Evolutionary conservation across 2,113 vertebrate species (phyloP).

Genomic region (Eupsittula cactorum): DNA sequence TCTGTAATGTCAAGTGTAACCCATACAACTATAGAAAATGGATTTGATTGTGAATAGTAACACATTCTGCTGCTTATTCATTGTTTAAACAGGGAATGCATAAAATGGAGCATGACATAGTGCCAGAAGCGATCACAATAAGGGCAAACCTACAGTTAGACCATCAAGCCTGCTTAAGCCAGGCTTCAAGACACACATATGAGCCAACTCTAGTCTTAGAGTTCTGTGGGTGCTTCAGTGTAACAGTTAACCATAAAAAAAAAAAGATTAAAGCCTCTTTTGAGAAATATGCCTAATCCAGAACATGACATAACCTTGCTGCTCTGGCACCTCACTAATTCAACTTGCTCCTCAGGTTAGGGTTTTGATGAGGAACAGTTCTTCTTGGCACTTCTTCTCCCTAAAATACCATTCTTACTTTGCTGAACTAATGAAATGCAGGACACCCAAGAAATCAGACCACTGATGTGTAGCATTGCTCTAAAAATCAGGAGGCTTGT

Average conservation of each 20-base stretch:
- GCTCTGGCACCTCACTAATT: background rate
- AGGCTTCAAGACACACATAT: fast-evolving
- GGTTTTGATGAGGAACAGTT: background rate
- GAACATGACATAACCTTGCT: background rate
- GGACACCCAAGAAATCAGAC: background rate
- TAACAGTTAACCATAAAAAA: background rate
- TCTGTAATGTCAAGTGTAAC: background rate
- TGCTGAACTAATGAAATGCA: background rate
- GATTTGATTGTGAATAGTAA: background rate
- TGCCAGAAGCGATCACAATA: background rate
- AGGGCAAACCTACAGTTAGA: background rate
- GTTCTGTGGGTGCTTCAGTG: background rate
- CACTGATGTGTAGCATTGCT: background rate
- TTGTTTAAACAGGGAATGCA: background rate
- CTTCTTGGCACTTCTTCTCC: background rate
- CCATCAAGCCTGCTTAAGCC: background rate
- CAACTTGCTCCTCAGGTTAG: background rate
- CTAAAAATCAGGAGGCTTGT: background rate
- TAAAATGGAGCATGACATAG: background rate
- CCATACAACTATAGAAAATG: background rate
- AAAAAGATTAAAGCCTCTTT: background rate
- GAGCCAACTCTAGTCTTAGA: background rate
- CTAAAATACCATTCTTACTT: background rate
- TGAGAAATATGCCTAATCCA: background rate
- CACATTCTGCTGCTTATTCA: background rate